Evolutionary conservation across 1,140 invertebrate genomes (phyloP).

Genomic region (Sarcophaga peregrina): DNA sequence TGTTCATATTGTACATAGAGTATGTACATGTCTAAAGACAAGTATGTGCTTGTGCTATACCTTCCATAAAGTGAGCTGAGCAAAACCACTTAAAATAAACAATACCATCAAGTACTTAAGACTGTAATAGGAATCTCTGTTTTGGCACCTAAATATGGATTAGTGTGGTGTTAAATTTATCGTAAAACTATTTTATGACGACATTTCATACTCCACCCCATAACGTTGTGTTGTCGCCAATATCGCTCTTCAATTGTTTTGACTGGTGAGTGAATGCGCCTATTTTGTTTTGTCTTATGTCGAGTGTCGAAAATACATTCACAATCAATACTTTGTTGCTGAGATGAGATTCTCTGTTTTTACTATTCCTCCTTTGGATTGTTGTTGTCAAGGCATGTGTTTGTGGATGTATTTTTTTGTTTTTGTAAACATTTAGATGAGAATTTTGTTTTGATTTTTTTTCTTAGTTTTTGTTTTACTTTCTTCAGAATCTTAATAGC

Average conservation of each 20-base stretch:
- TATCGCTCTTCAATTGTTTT: no score
- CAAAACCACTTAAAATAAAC: conserved; percentile 38
- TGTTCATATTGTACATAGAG: no score
- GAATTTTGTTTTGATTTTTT: no score
- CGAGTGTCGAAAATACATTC: no score
- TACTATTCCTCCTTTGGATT: neutral
- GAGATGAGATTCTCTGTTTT: neutral
- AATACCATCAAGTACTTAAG: conserved; percentile 37
- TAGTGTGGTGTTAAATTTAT: conserved; percentile 39
- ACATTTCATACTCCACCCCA: neutral
- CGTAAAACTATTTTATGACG: conserved; percentile 36
- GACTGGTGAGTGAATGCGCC: no score
- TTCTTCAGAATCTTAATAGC: neutral
- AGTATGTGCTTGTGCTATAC: no score
- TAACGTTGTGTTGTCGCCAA: no score
- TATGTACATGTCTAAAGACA: no score
- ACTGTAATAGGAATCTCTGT: conserved; percentile 39
- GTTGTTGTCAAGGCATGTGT: neutral
- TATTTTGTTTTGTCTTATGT: no score
- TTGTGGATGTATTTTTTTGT: neutral
- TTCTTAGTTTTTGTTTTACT: neutral
- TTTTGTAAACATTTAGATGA: neutral
- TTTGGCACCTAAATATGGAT: conserved; percentile 41
- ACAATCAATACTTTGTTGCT: neutral
- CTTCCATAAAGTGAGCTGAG: neutral